Evolutionary conservation across 2,113 vertebrate species (phyloP), one percentile per base, ranked within the genome.

Genomic region (Dendrocopos noguchii): DNA sequence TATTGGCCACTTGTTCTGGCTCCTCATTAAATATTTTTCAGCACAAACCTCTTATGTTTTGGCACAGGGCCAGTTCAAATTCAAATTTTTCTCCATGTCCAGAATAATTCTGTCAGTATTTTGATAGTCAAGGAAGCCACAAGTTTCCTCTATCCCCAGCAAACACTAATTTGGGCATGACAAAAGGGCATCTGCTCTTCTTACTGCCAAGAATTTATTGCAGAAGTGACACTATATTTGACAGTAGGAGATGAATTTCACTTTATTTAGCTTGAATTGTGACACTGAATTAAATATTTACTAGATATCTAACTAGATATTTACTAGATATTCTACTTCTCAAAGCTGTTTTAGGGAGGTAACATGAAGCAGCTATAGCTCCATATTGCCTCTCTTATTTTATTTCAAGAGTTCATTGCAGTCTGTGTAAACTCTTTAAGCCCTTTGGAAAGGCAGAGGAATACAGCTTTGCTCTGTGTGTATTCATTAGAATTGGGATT

Each of bases 21-120:
- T 77, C 83, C 82, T 94, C 88, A 90, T 96, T 93, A 95, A 77
- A 36, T 66, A 44, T 53, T 28, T 93, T 93, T 78, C 85, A 91
- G 87, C 33, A 27, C 80, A 65, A 87, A 85, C 31, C 13, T 77
- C 46, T 88, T 64, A 64, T 18, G 34, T 73, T 88, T 93, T 93
- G 90, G 79, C 76, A 42, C 2, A 1, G 42, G 47, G 79, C 87
- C 90, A 91, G 72, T 80, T 85, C 31, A 83, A 82, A 90, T 88
- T 93, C 68, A 64, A 2, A 83, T 50, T 94, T 94, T 91, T 60
- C 25, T 20, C 36, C 17, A 16, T 90, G 76, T 88, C 68, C 76
- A 65, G 85, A 53, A 88, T 85, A 88, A 74, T 75, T 10, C 17
- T 67, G 65, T 91, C 72, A 56, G 36, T 90, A 8, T 85, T 88